Base-by-base conservation (phyloP, 2,888 invertebrate species). In the Hirtodrosophila trivittata region DNA sequence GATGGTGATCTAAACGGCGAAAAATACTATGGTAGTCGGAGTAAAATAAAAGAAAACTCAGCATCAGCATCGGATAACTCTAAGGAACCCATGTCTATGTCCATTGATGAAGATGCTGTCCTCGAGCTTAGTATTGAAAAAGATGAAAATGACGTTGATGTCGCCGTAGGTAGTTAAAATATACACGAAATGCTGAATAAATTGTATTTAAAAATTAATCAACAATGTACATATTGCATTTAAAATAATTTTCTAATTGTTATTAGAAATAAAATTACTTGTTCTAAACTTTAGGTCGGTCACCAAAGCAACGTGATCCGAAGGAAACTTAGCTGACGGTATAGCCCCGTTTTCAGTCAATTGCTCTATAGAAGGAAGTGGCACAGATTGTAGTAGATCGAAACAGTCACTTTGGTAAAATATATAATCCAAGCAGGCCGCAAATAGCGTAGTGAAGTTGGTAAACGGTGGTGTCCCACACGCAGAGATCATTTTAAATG, bases 351-450 rank as follows among this genome's bases (percentile, higher is more conserved):
- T 92, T 50, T 93, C 91, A 50, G 91, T 92, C 13, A 98, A 91
- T 88, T 97, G 95, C 75, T 96, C 95, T 35, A 93, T 92, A 41
- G 93, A 93, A 0, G 98, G 97, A 77, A 97, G 91, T 0, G 97
- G 97, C 56, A 97, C 93, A 0, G 95, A 94, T 92, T 95, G 92
- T 38, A 92, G 90, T 0, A 96, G 93, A 75, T 91, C 86, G 10
- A 96, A 90, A 50, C 92, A 91, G 54, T 93, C 91, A 63, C 91
- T 93, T 77, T 97, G 95, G 86, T 95, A 95, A 90, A 94, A 97
- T 83, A 98, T 97, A 86, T 98, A 98, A 91, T 98, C 98, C 55
- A 98, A 92, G 71, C 97, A 97, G 42, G 94, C 97, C 8, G 94
- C 93, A 91, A 97, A 98, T 0, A 93, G 93, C 0, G 92, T 92